Conservation (phyloP, 2,797 vertebrate species). For the Sylvia borin region DNA sequence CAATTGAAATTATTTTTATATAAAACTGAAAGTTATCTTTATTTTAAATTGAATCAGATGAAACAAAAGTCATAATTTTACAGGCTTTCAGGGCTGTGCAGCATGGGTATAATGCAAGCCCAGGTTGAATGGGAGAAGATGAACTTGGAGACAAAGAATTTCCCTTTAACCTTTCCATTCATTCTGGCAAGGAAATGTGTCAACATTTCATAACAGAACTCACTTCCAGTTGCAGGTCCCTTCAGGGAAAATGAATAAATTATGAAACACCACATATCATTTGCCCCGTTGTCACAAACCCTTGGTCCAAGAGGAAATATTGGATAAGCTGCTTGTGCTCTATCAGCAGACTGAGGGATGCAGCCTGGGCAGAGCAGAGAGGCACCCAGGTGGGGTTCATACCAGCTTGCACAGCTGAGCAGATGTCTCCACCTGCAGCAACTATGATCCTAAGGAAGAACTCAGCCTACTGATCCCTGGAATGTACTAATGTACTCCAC, state of each 20-base stretch:
- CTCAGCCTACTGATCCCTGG: not conserved
- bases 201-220: not conserved
- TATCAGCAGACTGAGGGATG: rapidly evolving
- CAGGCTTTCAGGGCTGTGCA: not conserved
- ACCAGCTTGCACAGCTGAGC: not conserved
- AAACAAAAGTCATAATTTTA: not conserved
- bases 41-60: not conserved
- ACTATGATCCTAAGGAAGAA: not conserved
- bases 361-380: not conserved
- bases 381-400: rapidly evolving
- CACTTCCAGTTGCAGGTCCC: not conserved
- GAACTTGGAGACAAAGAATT: not conserved
- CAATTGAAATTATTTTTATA: not conserved
- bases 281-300: not conserved
- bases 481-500: not conserved
- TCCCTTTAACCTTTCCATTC: not conserved
- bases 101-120: not conserved
- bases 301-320: not conserved
- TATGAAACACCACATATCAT: not conserved
- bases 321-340: not conserved
- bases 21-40: not conserved
- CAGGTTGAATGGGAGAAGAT: not conserved
- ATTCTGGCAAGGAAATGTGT: not conserved
- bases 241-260: not conserved
- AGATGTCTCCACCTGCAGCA: not conserved